These are phyloP conservation scores for Tyrannus savana DNA, from an alignment of 2,113 vertebrate genomes.

Conservation along the genomic window DNA sequence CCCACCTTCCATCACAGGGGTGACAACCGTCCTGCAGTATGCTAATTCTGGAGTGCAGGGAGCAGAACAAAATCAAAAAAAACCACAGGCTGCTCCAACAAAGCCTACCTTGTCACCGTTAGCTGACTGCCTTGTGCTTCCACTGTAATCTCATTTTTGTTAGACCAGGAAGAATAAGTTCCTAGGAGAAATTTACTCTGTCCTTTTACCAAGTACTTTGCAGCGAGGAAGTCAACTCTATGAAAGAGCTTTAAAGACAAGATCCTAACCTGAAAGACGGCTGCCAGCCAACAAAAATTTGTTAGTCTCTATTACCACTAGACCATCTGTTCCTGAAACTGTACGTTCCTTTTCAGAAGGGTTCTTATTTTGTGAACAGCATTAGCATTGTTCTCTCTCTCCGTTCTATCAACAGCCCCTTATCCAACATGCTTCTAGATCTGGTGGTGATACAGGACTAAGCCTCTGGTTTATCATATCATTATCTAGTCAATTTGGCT, in stretches of 20 bases:
- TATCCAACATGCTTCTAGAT: background rate
- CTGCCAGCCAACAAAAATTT: constrained; percentile 35
- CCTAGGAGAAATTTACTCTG: background rate
- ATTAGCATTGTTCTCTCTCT: constrained; percentile 12
- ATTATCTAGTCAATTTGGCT: background rate
- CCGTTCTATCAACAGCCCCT: background rate
- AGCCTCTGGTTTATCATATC: background rate
- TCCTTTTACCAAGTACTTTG: background rate
- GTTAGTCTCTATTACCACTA: constrained; percentile 11
- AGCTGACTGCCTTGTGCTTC: background rate
- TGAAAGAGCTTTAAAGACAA: constrained; percentile 24
- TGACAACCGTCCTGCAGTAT: constrained; percentile 1
- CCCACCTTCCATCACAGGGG: constrained; percentile 37
- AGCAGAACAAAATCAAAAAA: background rate
- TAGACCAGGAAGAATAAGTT: background rate
- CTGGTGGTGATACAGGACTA: background rate
- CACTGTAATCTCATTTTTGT: background rate
- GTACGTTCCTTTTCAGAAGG: constrained; percentile 1
- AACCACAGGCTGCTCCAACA: background rate
- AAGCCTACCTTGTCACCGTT: background rate
- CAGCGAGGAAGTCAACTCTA: constrained; percentile 9
- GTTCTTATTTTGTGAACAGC: constrained; percentile 18
- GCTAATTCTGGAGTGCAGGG: background rate
- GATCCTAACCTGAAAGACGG: constrained; percentile 44
- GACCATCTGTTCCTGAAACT: constrained; percentile 45